A percentile compares a stretch with the other conserved stretches of the same genome.
Conservation (phyloP, 2,888 invertebrate genomes). For the Andrena bucephala region DNA sequence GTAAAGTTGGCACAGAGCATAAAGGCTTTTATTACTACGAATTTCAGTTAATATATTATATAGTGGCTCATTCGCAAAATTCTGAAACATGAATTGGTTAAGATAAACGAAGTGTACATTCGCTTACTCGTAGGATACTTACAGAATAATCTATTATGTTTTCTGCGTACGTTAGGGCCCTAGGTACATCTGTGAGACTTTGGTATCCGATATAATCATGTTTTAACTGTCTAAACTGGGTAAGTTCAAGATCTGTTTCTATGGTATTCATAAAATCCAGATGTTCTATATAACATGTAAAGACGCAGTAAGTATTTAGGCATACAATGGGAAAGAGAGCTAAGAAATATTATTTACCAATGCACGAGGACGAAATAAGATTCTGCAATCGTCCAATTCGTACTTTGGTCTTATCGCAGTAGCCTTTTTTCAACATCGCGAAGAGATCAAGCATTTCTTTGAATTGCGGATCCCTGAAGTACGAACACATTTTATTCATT, state of each 20-base stretch:
- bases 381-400: conserved; percentile 97
- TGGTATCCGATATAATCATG: conserved; percentile 98
- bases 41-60: conserved; percentile 91
- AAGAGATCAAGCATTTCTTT: conserved; percentile 98
- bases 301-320: conserved; percentile 33
- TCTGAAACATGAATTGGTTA: conserved; percentile 81
- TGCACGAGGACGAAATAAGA: conserved; percentile 98
- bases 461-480: conserved; percentile 94
- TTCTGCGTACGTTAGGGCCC: conserved; percentile 91
- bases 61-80: conserved; percentile 89
- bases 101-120: neutral
- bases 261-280: conserved; percentile 96
- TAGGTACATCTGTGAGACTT: conserved; percentile 97
- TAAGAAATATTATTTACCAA: conserved; percentile 87
- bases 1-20: conserved; percentile 93
- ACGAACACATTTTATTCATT: conserved; percentile 13
- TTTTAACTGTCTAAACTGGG: conserved; percentile 94
- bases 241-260: conserved; percentile 91
- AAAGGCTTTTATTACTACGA: conserved; percentile 90
- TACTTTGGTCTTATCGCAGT: conserved; percentile 98
- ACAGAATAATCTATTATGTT: conserved; percentile 86
- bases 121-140: conserved; percentile 58
- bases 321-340: neutral
- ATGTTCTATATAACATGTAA: conserved; percentile 89
- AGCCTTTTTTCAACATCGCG: conserved; percentile 98